Conservation (phyloP, 1,140 invertebrate species). For the Gonatopus flavifemur region DNA sequence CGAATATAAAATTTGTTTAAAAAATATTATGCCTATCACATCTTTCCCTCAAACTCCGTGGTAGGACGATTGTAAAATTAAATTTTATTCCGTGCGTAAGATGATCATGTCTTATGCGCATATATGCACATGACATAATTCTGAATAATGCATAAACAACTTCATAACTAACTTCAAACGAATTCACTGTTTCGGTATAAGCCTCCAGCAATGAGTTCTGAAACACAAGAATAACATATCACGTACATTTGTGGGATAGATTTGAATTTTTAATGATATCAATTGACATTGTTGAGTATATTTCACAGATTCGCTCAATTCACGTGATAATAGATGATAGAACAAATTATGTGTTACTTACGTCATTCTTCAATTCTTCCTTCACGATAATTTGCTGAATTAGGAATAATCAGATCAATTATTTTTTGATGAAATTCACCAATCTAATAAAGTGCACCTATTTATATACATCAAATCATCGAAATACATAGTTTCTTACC, state of each 20-base stretch:
- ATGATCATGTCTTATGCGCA: too few species aligned
- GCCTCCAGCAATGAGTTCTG: neutral
- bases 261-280: neutral
- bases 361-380: slow-evolving; percentile 28
- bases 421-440: neutral
- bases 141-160: too few species aligned
- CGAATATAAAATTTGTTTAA: too few species aligned
- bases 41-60: too few species aligned
- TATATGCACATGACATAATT: too few species aligned
- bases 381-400: slow-evolving; percentile 27
- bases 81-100: too few species aligned
- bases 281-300: neutral
- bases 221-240: neutral
- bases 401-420: slow-evolving; percentile 12
- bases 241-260: neutral
- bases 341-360: slow-evolving; percentile 18
- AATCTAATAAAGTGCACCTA: slow-evolving; percentile 5
- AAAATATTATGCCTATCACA: too few species aligned
- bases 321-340: neutral
- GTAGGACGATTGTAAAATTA: too few species aligned
- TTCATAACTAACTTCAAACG: too few species aligned
- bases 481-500: slow-evolving; percentile 36
- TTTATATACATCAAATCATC: too few species aligned
- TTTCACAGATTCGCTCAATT: too few species aligned
- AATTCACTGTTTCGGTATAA: too few species aligned